Evolutionary conservation across 2,888 invertebrate species (phyloP).

Genomic region (Ennomos quercinarius): DNA sequence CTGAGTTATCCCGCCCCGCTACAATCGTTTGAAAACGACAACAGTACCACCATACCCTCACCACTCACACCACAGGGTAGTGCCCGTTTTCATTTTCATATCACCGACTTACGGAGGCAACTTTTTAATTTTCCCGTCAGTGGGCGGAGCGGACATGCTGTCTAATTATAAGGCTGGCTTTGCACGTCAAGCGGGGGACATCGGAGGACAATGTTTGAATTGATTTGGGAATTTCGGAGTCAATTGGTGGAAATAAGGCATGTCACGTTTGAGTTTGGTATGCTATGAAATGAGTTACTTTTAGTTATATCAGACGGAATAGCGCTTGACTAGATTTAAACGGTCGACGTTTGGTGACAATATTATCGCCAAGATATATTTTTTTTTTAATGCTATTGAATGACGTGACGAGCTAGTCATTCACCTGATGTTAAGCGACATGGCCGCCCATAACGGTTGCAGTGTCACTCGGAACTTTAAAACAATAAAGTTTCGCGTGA

Average conservation of each 20-base stretch:
- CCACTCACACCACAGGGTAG: conserved; percentile 36
- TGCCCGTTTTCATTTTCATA: conserved; percentile 49
- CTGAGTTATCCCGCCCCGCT: neutral
- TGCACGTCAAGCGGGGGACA: conserved; percentile 17
- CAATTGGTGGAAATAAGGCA: conserved; percentile 3
- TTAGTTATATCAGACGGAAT: no score
- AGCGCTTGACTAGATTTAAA: no score
- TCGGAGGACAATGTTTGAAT: conserved; percentile 17
- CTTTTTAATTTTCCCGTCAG: conserved; percentile 67
- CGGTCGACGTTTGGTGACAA: no score
- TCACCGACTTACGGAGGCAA: conserved; percentile 49
- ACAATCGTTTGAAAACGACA: neutral
- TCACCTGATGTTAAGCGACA: no score
- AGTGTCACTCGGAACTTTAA: no score
- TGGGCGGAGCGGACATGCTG: conserved; percentile 40
- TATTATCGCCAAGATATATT: no score
- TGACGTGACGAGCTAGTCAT: no score
- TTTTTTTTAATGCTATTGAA: no score
- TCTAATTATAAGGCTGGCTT: conserved; percentile 28
- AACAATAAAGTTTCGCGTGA: no score
- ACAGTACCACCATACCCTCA: conserved; percentile 4
- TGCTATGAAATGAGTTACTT: no score
- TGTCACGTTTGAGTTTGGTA: neutral
- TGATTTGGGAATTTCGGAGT: conserved; percentile 12
- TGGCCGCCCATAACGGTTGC: no score